Evolutionary conservation across 2,888 invertebrate species (phyloP).

Genomic region (Heliothis peltigera): DNA sequence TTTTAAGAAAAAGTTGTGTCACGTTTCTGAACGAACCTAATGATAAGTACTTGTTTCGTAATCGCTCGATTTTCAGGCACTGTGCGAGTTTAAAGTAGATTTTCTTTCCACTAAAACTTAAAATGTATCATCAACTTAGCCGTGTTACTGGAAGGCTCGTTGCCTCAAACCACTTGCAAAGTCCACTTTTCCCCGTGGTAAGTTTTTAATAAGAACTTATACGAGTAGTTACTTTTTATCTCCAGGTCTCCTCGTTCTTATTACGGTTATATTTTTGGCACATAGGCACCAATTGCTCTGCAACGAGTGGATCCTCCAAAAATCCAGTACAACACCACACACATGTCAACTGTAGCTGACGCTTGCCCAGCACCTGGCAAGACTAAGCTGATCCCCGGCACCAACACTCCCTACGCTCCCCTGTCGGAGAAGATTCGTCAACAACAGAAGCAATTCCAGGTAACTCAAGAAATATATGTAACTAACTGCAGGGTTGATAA

Average conservation of each 20-base stretch:
- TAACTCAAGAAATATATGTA: constrained; percentile 51
- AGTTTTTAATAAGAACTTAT: constrained; percentile 61
- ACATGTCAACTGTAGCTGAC: constrained; percentile 82
- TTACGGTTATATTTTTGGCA: constrained; percentile 38
- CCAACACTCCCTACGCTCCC: constrained; percentile 81
- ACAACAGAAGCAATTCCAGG: constrained; percentile 83
- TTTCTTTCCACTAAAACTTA: constrained; percentile 48
- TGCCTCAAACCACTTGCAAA: constrained; percentile 80
- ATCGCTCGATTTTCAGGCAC: constrained; percentile 75
- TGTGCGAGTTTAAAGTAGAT: constrained; percentile 54
- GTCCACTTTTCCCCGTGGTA: constrained; percentile 86
- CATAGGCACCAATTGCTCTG: constrained; percentile 83
- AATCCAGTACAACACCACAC: constrained; percentile 81
- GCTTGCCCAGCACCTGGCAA: constrained; percentile 76
- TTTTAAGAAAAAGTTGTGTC: background rate
- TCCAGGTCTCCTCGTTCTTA: constrained; percentile 14
- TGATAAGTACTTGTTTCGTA: constrained; percentile 85
- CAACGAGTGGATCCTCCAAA: constrained; percentile 84
- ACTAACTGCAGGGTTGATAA: background rate
- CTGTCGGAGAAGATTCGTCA: constrained; percentile 78
- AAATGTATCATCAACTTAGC: constrained; percentile 87
- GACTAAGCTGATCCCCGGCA: constrained; percentile 80
- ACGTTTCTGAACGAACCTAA: constrained; percentile 68
- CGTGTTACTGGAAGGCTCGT: constrained; percentile 84
- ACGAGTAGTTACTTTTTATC: constrained; percentile 50